Conservation (phyloP, 2,113 vertebrate genomes). For the Leucoraja erinaceus region DNA sequence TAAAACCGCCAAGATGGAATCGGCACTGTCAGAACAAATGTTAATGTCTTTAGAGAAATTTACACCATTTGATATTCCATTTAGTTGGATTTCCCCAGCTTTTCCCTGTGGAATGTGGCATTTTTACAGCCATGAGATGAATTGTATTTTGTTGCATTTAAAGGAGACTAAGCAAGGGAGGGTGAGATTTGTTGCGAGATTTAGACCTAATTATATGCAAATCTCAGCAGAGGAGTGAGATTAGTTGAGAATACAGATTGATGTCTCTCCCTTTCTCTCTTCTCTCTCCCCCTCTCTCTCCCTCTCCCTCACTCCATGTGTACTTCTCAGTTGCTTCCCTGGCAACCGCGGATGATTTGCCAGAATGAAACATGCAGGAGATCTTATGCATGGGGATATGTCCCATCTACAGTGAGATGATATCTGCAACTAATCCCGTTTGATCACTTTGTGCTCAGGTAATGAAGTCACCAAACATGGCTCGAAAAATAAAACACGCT, state of each 20-base stretch:
- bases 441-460: background rate
- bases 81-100: background rate
- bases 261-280: background rate
- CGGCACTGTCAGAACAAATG: background rate
- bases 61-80: background rate
- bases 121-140: background rate
- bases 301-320: background rate
- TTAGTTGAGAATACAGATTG: background rate
- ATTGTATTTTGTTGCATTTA: background rate
- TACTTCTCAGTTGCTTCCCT: background rate
- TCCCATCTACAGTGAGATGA: background rate
- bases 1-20: background rate
- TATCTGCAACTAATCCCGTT: background rate
- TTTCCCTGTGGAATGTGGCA: background rate
- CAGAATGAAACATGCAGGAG: background rate
- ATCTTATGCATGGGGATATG: background rate
- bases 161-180: background rate
- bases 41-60: conserved; percentile 15
- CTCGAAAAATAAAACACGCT: background rate
- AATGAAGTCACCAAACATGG: background rate
- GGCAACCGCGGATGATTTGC: background rate
- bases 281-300: too few relatives aligned
- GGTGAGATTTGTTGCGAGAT: background rate
- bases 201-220: background rate
- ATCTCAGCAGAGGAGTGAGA: background rate